These are phyloP conservation scores for Piaya cayana DNA, from an alignment of 2,113 vertebrate species.

Conservation along the genomic window DNA sequence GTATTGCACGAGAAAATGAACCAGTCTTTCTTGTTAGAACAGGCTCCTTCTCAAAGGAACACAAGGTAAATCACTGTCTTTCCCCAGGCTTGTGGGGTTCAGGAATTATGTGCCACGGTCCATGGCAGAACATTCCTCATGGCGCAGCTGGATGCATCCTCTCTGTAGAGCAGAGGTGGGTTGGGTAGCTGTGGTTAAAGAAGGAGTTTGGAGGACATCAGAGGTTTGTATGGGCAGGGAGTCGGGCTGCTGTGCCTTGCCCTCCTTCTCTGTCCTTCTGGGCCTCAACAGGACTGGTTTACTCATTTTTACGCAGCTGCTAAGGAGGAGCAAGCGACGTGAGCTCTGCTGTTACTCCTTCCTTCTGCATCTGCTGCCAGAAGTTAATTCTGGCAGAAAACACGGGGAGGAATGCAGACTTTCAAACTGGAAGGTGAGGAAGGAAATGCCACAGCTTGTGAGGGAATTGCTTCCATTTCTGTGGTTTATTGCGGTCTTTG, in stretches of 20 bases:
- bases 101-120: neutral
- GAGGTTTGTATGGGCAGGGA: neutral
- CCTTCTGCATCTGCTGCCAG: neutral
- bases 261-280: neutral
- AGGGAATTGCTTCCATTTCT: neutral
- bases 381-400: neutral
- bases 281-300: neutral
- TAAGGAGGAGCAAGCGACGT: neutral
- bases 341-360: neutral
- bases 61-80: neutral
- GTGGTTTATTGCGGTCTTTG: neutral
- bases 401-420: neutral
- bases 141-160: neutral
- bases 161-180: accelerated
- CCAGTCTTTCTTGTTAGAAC: neutral
- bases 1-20: neutral
- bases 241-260: neutral
- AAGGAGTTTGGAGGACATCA: neutral
- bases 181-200: neutral
- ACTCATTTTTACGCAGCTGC: neutral
- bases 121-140: accelerated
- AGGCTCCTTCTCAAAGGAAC: neutral
- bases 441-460: neutral
- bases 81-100: neutral
- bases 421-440: neutral